A percentile compares a stretch with the other conserved stretches of the same genome.
Conservation (phyloP, 2,797 vertebrate species). For the Neosilurus hyrtlii region DNA sequence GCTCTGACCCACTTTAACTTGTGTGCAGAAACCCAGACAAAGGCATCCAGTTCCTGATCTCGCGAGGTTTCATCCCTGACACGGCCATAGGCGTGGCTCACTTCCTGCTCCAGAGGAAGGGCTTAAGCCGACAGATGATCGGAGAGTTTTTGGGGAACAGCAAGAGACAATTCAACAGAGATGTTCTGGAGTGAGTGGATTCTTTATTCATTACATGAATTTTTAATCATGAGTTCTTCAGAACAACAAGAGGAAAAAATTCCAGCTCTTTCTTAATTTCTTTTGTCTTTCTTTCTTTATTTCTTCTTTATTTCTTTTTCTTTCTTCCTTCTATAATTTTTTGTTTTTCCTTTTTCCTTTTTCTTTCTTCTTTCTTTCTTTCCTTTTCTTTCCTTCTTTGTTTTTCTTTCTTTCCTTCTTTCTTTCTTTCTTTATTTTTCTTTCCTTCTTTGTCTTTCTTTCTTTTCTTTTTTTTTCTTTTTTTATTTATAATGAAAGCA, state of each 20-base stretch:
- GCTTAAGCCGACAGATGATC: slow-evolving; percentile 98
- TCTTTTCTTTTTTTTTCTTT: neutral
- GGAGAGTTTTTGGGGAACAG: slow-evolving; percentile 98
- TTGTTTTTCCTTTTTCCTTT: too few species aligned
- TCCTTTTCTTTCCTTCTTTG: neutral
- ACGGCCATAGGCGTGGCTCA: slow-evolving; percentile 97
- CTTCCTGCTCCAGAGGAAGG: slow-evolving; percentile 94
- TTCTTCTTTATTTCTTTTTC: too few species aligned
- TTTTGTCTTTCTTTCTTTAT: neutral
- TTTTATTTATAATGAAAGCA: neutral
- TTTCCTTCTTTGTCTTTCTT: neutral
- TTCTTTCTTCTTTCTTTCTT: neutral
- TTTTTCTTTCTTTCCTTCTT: neutral
- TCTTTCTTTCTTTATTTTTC: neutral
- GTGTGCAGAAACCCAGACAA: slow-evolving; percentile 92
- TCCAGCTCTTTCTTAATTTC: neutral
- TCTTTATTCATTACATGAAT: neutral
- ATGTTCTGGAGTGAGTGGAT: slow-evolving; percentile 81
- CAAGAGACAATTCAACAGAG: slow-evolving; percentile 98
- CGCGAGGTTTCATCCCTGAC: slow-evolving; percentile 94
- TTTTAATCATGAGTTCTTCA: neutral
- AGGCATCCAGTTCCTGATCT: slow-evolving; percentile 97
- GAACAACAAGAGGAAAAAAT: too few species aligned
- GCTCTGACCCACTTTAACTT: slow-evolving; percentile 44
- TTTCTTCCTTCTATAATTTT: neutral